phyloP scores from a whole-genome alignment of 2,888 invertebrate species.

The Embidobia sp. region DNA sequence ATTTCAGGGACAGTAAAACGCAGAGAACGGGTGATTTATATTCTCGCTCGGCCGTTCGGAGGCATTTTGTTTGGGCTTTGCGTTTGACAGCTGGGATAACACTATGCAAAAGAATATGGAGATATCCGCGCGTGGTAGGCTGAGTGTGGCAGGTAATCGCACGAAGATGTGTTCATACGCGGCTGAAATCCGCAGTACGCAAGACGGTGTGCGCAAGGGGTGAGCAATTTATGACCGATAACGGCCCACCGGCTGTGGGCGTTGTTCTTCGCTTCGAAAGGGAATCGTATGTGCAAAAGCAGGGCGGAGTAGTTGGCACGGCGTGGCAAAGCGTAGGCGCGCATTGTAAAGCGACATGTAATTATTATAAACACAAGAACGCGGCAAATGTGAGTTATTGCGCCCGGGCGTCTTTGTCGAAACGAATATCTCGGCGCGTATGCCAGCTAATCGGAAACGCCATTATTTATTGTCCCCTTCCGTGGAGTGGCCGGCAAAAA shows the following conservation, averaged over 20 bases:
- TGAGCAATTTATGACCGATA: constrained; percentile 59
- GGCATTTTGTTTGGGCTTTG: constrained; percentile 41
- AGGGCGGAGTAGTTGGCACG: constrained; percentile 49
- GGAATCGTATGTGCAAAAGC: constrained; percentile 50
- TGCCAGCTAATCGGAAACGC: constrained; percentile 47
- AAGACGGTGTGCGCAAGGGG: constrained; percentile 35
- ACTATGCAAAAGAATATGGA: constrained; percentile 45
- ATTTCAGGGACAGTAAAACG: background rate
- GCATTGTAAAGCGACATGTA: constrained; percentile 47
- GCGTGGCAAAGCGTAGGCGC: constrained; percentile 42
- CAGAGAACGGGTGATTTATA: constrained; percentile 34
- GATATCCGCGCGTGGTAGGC: constrained; percentile 41
- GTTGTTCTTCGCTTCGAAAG: constrained; percentile 39
- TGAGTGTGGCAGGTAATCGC: constrained; percentile 50
- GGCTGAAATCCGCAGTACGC: constrained; percentile 46
- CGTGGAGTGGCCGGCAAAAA: background rate
- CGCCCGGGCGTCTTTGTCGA: constrained; percentile 41
- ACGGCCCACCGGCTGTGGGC: constrained; percentile 47
- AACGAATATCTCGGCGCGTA: constrained; percentile 38
- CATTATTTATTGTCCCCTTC: constrained; percentile 38
- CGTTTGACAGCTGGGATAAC: constrained; percentile 50
- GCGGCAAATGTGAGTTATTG: constrained; percentile 51
- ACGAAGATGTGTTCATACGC: constrained; percentile 53
- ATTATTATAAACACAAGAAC: constrained; percentile 54
- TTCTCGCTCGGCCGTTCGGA: constrained; percentile 24